Evolutionary conservation across 1,140 invertebrate species (phyloP).

Genomic region (Aplysia californica): DNA sequence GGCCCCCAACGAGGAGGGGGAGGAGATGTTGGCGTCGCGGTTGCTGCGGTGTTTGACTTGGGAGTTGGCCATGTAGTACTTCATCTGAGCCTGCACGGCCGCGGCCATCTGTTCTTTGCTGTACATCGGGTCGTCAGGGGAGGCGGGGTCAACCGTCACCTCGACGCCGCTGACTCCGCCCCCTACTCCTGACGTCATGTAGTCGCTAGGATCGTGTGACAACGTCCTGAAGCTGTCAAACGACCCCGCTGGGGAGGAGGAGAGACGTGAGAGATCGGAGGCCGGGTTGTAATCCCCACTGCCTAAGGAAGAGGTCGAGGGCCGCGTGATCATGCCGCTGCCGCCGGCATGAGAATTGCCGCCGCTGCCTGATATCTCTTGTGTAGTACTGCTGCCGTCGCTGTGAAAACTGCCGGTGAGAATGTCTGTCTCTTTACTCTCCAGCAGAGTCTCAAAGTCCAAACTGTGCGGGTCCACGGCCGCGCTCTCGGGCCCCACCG

Average conservation of each 20-base stretch:
- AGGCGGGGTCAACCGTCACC: conserved; percentile 3
- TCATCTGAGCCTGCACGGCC: conserved; percentile 49
- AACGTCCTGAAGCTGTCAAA: conserved; percentile 19
- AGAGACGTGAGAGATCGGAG: conserved; percentile 2
- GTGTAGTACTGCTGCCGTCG: conserved; percentile 49
- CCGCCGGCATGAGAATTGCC: too few species aligned
- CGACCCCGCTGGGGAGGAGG: conserved; percentile 12
- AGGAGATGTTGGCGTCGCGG: conserved; percentile 24
- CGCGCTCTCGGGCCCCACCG: too few species aligned
- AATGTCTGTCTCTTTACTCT: conserved; percentile 61
- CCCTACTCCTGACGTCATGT: neutral
- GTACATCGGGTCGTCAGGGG: conserved; percentile 21
- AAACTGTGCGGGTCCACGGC: conserved; percentile 61
- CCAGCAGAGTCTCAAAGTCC: conserved; percentile 64
- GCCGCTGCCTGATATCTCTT: conserved; percentile 33
- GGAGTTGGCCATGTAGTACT: conserved; percentile 54
- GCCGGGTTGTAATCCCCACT: conserved; percentile 19
- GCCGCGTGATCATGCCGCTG: too few species aligned
- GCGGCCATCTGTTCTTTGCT: conserved; percentile 16
- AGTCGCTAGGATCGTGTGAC: conserved; percentile 16
- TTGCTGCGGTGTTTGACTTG: conserved; percentile 40
- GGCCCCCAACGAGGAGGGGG: too few species aligned
- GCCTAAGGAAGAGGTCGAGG: too few species aligned
- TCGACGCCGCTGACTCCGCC: neutral
- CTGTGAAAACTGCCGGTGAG: conserved; percentile 64